Conservation (phyloP, 1,140 invertebrate species). For the Glossosoma conforme region DNA sequence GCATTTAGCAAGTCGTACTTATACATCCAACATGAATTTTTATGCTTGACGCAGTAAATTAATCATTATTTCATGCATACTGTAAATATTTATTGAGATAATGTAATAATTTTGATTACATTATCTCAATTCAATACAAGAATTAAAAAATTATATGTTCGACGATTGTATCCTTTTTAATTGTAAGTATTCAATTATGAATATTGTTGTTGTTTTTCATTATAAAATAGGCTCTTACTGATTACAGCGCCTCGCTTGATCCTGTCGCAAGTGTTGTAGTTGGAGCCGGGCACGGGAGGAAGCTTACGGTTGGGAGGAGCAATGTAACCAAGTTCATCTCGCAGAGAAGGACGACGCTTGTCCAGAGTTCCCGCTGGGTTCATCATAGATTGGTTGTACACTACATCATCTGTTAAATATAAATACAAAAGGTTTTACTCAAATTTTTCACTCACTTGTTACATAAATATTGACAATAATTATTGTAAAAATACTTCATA, state of each 20-base stretch:
- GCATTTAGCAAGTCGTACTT: too few species aligned
- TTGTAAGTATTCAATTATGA: too few species aligned
- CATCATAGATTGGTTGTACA: conserved; percentile 77
- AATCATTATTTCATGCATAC: too few species aligned
- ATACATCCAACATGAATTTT: too few species aligned
- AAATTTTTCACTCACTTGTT: neutral
- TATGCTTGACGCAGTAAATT: too few species aligned
- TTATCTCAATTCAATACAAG: too few species aligned
- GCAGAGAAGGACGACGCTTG: conserved; percentile 75
- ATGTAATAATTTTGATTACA: too few species aligned
- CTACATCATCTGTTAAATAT: conserved; percentile 70
- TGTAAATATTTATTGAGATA: too few species aligned
- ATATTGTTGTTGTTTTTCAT: too few species aligned
- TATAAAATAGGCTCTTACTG: too few species aligned
- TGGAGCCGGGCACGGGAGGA: conserved; percentile 84
- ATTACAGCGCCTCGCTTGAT: conserved; percentile 88
- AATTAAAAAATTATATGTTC: too few species aligned
- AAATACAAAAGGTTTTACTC: neutral
- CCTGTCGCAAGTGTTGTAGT: conserved; percentile 89
- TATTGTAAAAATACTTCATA: neutral
- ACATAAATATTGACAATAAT: neutral
- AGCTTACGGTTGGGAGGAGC: conserved; percentile 87
- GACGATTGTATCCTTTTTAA: too few species aligned
- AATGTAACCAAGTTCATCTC: conserved; percentile 87
- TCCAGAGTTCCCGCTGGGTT: conserved; percentile 64